phyloP scores from a whole-genome alignment of 2,888 invertebrate species.

The Pollenia labialis region DNA sequence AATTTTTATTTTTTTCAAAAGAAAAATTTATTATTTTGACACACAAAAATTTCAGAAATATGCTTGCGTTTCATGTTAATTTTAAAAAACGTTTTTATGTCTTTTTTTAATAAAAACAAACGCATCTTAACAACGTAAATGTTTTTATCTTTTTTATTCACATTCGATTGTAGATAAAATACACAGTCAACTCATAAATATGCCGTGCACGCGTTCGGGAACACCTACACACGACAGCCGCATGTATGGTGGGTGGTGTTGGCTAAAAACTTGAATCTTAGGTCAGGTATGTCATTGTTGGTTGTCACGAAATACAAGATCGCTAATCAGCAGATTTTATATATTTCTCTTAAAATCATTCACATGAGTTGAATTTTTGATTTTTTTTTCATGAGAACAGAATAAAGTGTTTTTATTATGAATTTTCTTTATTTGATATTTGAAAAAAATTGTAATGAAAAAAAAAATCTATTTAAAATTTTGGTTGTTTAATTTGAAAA shows the following conservation, averaged over 20 bases:
- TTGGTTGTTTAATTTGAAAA: too few species aligned
- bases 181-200: background rate
- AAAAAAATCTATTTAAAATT: too few species aligned
- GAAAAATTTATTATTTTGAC: background rate
- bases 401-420: background rate
- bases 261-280: slow-evolving; percentile 1
- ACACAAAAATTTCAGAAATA: background rate
- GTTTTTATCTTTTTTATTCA: slow-evolving; percentile 11
- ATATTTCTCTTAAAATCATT: slow-evolving; percentile 11
- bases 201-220: slow-evolving; percentile 17
- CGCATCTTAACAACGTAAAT: slow-evolving; percentile 4
- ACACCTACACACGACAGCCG: slow-evolving; percentile 7
- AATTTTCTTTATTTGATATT: background rate
- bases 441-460: too few species aligned
- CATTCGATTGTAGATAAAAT: slow-evolving; percentile 1
- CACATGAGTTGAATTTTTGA: slow-evolving; percentile 20
- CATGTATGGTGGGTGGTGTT: background rate
- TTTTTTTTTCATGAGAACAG: background rate
- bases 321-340: slow-evolving; percentile 42
- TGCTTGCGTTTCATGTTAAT: background rate
- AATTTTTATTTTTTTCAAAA: background rate
- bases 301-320: slow-evolving; percentile 45
- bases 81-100: slow-evolving; percentile 2
- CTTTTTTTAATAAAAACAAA: background rate
- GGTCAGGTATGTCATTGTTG: slow-evolving; percentile 25